Conservation (phyloP, 2,888 invertebrate genomes). For the Leuctra nigra region DNA sequence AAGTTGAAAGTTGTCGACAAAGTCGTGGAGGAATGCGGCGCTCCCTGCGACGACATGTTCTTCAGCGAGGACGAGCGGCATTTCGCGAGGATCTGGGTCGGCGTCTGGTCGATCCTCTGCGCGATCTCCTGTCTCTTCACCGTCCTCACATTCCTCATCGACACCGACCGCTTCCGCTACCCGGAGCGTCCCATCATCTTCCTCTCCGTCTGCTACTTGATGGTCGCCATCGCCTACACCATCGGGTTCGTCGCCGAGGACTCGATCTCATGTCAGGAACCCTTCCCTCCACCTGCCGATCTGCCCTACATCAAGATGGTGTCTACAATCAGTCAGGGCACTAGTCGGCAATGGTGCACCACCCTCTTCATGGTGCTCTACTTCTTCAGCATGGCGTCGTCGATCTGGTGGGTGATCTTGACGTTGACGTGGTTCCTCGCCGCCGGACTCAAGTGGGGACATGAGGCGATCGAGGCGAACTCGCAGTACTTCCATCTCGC, state of each 20-base stretch:
- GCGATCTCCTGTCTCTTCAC: slow-evolving; percentile 88
- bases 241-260: slow-evolving; percentile 79
- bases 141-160: slow-evolving; percentile 87
- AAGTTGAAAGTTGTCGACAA: slow-evolving; percentile 74
- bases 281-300: slow-evolving; percentile 64
- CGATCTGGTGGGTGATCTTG: slow-evolving; percentile 96
- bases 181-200: slow-evolving; percentile 98
- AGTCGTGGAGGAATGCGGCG: slow-evolving; percentile 68
- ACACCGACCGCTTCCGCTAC: slow-evolving; percentile 92
- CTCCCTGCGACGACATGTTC: slow-evolving; percentile 90
- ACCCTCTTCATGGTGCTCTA: slow-evolving; percentile 93
- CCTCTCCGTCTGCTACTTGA: slow-evolving; percentile 90
- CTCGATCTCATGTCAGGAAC: slow-evolving; percentile 74
- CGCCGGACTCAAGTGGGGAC: slow-evolving; percentile 95
- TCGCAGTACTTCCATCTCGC: slow-evolving; percentile 95
- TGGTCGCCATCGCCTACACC: slow-evolving; percentile 89
- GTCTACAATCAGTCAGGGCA: slow-evolving; percentile 82
- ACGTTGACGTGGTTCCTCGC: slow-evolving; percentile 96
- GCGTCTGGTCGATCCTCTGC: slow-evolving; percentile 88
- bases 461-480: slow-evolving; percentile 95
- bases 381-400: slow-evolving; percentile 94
- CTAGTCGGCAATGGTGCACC: slow-evolving; percentile 77
- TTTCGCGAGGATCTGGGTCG: slow-evolving; percentile 87
- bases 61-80: slow-evolving; percentile 74
- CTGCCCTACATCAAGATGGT: slow-evolving; percentile 66